phyloP scores from a whole-genome alignment of 2,888 invertebrate genomes.

The Eulithis testata region DNA sequence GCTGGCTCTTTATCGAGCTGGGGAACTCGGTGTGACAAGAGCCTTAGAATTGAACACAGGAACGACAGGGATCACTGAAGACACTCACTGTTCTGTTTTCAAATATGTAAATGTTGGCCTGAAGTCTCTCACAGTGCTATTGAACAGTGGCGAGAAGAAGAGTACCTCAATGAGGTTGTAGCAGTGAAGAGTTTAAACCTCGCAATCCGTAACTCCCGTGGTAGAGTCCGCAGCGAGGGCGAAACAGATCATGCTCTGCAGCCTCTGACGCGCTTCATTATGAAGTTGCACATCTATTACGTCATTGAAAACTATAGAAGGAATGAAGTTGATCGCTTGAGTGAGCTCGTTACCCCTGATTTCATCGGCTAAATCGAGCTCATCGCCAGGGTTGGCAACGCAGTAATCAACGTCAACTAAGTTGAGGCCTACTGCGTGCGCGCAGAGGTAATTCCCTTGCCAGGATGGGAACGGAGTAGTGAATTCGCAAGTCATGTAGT shows the following conservation, averaged over 20 bases:
- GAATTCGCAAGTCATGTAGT: constrained; percentile 75
- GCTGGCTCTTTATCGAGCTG: not conserved
- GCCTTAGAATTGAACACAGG: too few relatives aligned
- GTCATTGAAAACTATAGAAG: constrained; percentile 67
- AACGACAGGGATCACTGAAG: too few relatives aligned
- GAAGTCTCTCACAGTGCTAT: too few relatives aligned
- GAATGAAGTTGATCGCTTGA: constrained; percentile 59
- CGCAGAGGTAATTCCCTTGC: constrained; percentile 62
- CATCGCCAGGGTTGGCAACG: constrained; percentile 56
- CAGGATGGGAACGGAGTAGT: constrained; percentile 54
- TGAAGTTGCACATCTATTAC: constrained; percentile 47
- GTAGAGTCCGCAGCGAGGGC: constrained; percentile 61
- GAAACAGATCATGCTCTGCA: constrained; percentile 62
- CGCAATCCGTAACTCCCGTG: constrained; percentile 59
- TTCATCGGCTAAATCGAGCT: constrained; percentile 60
- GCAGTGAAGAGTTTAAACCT: not conserved
- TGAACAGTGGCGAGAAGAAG: too few relatives aligned
- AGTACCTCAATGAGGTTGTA: too few relatives aligned
- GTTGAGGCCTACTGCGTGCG: constrained; percentile 56
- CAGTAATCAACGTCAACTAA: constrained; percentile 64
- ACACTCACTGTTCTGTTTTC: too few relatives aligned
- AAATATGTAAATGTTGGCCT: too few relatives aligned
- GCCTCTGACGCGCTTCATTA: constrained; percentile 46
- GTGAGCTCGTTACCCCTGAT: constrained; percentile 55
- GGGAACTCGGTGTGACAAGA: not conserved